phyloP scores from a whole-genome alignment of 2,113 vertebrate genomes.

The Calonectris borealis region DNA sequence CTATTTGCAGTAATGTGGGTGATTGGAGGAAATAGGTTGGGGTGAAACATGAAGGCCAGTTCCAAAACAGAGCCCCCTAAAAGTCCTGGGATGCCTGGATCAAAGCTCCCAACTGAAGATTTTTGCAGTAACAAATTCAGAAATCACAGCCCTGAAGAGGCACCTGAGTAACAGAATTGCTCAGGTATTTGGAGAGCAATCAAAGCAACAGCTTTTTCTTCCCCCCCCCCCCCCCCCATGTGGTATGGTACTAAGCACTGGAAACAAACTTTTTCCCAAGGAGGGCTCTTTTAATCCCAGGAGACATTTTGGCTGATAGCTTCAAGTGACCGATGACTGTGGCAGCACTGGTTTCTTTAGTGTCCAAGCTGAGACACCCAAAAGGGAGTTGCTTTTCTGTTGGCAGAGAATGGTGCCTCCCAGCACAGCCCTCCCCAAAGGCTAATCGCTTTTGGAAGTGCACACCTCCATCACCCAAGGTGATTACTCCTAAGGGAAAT shows the following conservation, averaged over 20 bases:
- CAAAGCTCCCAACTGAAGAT: neutral
- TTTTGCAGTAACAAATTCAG: neutral
- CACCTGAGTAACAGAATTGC: neutral
- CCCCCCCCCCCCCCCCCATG: rapidly evolving
- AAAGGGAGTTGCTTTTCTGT: neutral
- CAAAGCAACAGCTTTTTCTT: neutral
- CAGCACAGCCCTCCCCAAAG: neutral
- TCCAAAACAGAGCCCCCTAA: neutral
- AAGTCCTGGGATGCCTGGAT: neutral
- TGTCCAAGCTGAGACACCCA: neutral
- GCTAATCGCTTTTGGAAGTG: neutral
- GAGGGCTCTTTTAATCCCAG: neutral
- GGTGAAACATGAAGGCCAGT: neutral
- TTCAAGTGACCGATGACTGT: neutral
- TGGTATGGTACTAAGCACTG: neutral
- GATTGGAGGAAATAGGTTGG: neutral
- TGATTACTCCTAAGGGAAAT: neutral
- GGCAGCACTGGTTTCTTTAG: neutral
- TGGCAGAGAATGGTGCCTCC: neutral
- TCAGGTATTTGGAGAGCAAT: neutral
- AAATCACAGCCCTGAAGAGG: neutral
- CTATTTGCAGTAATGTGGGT: neutral
- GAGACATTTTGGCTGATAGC: neutral
- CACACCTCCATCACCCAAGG: neutral
- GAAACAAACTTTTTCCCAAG: neutral